These are phyloP conservation scores for Ormyrus pomaceus DNA, from an alignment of 2,888 invertebrate species.

Conservation along the genomic window DNA sequence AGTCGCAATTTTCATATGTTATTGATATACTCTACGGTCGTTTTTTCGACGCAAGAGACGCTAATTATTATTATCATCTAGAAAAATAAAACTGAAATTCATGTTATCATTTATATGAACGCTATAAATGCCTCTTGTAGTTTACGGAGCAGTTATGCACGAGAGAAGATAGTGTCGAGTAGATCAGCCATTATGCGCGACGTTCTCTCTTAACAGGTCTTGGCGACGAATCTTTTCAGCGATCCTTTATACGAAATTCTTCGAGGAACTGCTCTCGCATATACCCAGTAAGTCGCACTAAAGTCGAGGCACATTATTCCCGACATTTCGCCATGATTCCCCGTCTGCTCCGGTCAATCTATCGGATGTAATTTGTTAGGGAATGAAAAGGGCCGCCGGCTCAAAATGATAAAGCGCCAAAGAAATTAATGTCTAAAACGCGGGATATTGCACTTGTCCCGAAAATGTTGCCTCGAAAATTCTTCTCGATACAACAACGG, in stretches of 20 bases:
- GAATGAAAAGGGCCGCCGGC: too few relatives aligned
- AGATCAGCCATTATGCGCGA: conserved; percentile 63
- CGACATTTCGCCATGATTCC: conserved; percentile 48
- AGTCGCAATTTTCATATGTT: neutral
- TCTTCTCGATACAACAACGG: too few relatives aligned
- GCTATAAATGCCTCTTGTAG: conserved; percentile 36
- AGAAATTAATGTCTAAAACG: too few relatives aligned
- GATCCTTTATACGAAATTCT: conserved; percentile 59
- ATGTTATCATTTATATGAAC: conserved; percentile 12
- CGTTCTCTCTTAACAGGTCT: conserved; percentile 65
- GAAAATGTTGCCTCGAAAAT: too few relatives aligned
- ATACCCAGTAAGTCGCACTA: conserved; percentile 39
- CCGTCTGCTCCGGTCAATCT: conserved; percentile 10
- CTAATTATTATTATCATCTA: conserved; percentile 8
- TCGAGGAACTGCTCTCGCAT: conserved; percentile 12
- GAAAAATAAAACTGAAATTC: neutral
- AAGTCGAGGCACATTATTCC: conserved; percentile 51
- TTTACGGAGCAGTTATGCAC: conserved; percentile 49
- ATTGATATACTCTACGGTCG: neutral
- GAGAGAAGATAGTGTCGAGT: conserved; percentile 43
- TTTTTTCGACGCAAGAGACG: neutral
- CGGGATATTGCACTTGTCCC: too few relatives aligned
- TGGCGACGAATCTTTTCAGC: conserved; percentile 63
- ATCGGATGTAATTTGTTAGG: neutral
- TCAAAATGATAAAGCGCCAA: too few relatives aligned